Evolutionary conservation across 1,140 invertebrate species (phyloP).

Genomic region (Caenorhabditis remanei): DNA sequence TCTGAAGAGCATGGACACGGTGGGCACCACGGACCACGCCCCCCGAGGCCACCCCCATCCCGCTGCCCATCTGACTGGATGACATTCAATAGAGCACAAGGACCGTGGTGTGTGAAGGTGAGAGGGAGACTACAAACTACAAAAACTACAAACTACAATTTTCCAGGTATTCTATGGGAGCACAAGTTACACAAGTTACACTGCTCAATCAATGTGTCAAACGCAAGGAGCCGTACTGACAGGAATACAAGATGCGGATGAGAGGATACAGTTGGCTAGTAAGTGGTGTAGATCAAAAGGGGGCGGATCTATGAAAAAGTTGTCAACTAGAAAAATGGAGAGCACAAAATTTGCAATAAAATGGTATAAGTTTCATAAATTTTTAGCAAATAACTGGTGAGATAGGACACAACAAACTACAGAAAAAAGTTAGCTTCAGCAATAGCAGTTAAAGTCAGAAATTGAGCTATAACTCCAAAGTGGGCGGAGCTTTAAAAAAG

Average conservation of each 20-base stretch:
- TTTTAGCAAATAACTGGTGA: too few species aligned
- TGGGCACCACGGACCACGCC: background rate
- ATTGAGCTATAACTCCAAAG: too few species aligned
- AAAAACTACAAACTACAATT: too few species aligned
- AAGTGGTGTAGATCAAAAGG: background rate
- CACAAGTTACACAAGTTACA: background rate
- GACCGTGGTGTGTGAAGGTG: constrained; percentile 15
- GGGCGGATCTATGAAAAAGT: background rate
- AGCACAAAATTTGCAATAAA: background rate
- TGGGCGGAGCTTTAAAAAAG: too few species aligned
- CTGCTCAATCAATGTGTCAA: background rate
- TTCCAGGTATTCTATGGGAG: background rate
- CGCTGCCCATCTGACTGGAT: background rate
- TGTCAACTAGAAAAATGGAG: background rate
- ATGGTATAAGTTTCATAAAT: too few species aligned
- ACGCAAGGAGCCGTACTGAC: background rate
- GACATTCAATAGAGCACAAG: background rate
- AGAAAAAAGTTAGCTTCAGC: too few species aligned
- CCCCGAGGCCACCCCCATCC: background rate
- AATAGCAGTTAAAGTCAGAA: too few species aligned
- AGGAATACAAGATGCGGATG: background rate
- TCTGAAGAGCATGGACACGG: background rate
- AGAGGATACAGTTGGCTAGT: background rate
- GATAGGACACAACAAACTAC: too few species aligned
- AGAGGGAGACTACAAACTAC: background rate